A percentile compares a stretch with the other conserved stretches of the same genome.
phyloP scores from a whole-genome alignment of 2,888 invertebrate genomes.

The Perdita meconis region DNA sequence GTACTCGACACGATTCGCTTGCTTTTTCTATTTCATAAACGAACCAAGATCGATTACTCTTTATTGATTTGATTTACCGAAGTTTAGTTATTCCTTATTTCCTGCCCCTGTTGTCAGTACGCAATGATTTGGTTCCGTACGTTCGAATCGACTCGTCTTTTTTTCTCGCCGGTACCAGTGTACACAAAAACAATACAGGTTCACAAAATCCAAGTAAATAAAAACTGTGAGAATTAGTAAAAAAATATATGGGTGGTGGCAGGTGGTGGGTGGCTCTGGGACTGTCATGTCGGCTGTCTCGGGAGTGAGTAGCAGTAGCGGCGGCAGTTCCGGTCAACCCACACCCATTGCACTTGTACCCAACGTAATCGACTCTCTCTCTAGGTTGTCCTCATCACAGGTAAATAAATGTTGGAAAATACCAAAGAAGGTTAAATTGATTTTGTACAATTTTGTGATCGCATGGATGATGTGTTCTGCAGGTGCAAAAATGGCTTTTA shows the following conservation, averaged over 20 bases:
- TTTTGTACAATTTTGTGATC: conserved; percentile 59
- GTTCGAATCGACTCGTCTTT: background rate
- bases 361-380: conserved; percentile 85
- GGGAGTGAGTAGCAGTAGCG: conserved; percentile 84
- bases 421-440: conserved; percentile 59
- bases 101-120: background rate
- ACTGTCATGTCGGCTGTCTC: conserved; percentile 82
- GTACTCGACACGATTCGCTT: no score
- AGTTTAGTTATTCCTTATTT: background rate
- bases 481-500: conserved; percentile 61
- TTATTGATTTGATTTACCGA: background rate
- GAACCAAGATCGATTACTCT: background rate
- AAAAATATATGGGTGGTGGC: conserved; percentile 81
- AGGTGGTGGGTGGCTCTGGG: conserved; percentile 85
- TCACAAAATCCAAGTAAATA: conserved; percentile 73
- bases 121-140: conserved; percentile 4
- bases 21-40: no score
- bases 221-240: conserved; percentile 72
- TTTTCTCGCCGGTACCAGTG: conserved; percentile 7
- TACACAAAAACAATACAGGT: conserved; percentile 31
- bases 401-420: conserved; percentile 77
- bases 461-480: conserved; percentile 68
- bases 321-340: conserved; percentile 83
- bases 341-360: conserved; percentile 86
- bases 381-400: conserved; percentile 82